phyloP scores from a whole-genome alignment of 2,113 vertebrate genomes.

The Rhodinocichla rosea region DNA sequence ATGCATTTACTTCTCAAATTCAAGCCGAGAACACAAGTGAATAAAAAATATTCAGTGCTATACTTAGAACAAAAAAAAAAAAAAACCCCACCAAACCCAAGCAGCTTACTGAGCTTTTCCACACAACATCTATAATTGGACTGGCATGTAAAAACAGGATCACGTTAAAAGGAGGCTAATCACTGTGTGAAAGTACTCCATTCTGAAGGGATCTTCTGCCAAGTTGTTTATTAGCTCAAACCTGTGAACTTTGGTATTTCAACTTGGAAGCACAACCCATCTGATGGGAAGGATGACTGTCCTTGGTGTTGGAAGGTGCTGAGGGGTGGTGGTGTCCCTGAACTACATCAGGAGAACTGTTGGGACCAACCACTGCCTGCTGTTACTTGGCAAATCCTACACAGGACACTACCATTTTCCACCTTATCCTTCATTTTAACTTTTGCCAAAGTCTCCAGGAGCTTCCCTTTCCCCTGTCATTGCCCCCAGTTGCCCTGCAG shows the following conservation, averaged over 20 bases:
- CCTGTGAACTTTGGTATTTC: not conserved
- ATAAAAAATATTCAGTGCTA: not conserved
- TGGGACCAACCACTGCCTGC: not conserved
- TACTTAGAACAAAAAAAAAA: not conserved
- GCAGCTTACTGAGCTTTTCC: not conserved
- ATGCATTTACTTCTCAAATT: not conserved
- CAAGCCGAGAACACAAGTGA: not conserved
- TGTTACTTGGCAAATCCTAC: not conserved
- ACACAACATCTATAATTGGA: not conserved
- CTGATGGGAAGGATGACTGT: not conserved
- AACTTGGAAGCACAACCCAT: not conserved
- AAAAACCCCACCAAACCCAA: accelerated
- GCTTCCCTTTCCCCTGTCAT: not conserved
- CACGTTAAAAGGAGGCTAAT: not conserved
- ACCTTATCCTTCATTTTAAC: not conserved
- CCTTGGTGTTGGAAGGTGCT: not conserved
- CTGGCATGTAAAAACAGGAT: not conserved
- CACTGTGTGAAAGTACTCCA: not conserved
- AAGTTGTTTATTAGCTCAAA: not conserved
- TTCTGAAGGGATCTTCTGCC: not conserved
- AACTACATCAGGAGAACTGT: not conserved
- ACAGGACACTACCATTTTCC: not conserved
- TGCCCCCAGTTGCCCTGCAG: not conserved
- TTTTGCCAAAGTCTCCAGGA: not conserved
- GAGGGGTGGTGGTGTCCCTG: not conserved